phyloP scores from a whole-genome alignment of 2,888 invertebrate genomes.

The Tetheella fluctuosa region DNA sequence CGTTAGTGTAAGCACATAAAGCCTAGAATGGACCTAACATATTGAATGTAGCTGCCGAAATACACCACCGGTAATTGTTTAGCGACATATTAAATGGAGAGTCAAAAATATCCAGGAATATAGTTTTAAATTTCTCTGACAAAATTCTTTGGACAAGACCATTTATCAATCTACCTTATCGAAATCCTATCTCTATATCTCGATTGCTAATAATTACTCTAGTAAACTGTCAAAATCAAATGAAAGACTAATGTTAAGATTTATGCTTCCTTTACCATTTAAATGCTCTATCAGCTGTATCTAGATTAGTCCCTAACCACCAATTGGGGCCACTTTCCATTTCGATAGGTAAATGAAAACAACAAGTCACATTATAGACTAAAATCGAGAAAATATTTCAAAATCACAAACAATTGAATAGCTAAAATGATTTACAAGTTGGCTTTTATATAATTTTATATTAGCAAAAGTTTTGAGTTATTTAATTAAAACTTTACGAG shows the following conservation, averaged over 20 bases:
- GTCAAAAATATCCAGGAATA: too few relatives aligned
- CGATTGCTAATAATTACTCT: neutral
- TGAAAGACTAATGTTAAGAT: slow-evolving; percentile 2
- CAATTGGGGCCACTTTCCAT: slow-evolving; percentile 17
- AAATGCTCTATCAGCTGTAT: slow-evolving; percentile 26
- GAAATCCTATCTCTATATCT: neutral
- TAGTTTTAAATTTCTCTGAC: too few relatives aligned
- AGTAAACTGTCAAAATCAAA: slow-evolving; percentile 3
- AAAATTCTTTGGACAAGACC: neutral
- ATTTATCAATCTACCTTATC: neutral
- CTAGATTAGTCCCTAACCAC: slow-evolving; percentile 35
- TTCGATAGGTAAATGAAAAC: slow-evolving; percentile 14
- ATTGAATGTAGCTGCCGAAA: too few relatives aligned
- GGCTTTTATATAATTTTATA: neutral
- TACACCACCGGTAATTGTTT: too few relatives aligned
- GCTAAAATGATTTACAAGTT: neutral
- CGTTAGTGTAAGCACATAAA: too few relatives aligned
- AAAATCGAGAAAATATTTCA: neutral
- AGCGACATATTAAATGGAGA: too few relatives aligned
- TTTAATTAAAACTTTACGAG: slow-evolving; percentile 2
- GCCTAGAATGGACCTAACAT: too few relatives aligned
- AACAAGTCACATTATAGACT: neutral
- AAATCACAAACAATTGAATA: neutral
- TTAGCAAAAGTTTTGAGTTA: neutral
- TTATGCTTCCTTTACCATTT: neutral